Percentiles rank a stretch among this genome's conserved stretches.
These are phyloP conservation scores for Sinohyriopsis cumingii DNA, from an alignment of 2,888 invertebrate species.

Conservation along the genomic window DNA sequence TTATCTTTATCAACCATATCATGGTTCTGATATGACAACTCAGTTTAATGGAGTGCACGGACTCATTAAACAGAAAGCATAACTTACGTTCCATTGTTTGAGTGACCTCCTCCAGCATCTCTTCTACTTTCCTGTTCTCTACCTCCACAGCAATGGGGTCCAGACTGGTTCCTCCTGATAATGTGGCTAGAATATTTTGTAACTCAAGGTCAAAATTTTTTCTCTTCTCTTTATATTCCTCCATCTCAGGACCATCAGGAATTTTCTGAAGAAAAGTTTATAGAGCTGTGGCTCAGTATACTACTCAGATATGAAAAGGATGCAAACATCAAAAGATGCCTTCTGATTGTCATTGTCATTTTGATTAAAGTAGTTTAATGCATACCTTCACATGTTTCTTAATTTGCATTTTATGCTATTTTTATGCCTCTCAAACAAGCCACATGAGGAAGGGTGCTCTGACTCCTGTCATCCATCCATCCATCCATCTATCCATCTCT, in stretches of 20 bases:
- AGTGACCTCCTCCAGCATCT: slow-evolving; percentile 53
- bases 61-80: neutral
- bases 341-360: too few relatives aligned
- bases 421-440: too few relatives aligned
- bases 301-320: too few relatives aligned
- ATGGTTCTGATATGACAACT: neutral
- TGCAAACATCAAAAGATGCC: too few relatives aligned
- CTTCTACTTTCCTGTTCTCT: slow-evolving; percentile 48
- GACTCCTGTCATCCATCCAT: too few relatives aligned
- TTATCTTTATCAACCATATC: too few relatives aligned
- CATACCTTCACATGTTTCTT: too few relatives aligned
- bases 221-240: slow-evolving; percentile 54
- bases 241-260: slow-evolving; percentile 67
- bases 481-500: too few relatives aligned
- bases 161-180: slow-evolving; percentile 59
- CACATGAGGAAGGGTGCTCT: too few relatives aligned
- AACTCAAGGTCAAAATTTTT: slow-evolving; percentile 65
- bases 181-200: slow-evolving; percentile 54
- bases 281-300: neutral
- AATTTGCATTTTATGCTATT: too few relatives aligned
- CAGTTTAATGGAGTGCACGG: neutral
- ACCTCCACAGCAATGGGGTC: slow-evolving; percentile 63
- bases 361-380: too few relatives aligned
- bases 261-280: slow-evolving; percentile 30
- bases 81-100: slow-evolving; percentile 64